Evolutionary conservation across 2,113 vertebrate genomes (phyloP), one percentile per base, ranked within the genome.

Genomic region (Halcyon senegalensis): DNA sequence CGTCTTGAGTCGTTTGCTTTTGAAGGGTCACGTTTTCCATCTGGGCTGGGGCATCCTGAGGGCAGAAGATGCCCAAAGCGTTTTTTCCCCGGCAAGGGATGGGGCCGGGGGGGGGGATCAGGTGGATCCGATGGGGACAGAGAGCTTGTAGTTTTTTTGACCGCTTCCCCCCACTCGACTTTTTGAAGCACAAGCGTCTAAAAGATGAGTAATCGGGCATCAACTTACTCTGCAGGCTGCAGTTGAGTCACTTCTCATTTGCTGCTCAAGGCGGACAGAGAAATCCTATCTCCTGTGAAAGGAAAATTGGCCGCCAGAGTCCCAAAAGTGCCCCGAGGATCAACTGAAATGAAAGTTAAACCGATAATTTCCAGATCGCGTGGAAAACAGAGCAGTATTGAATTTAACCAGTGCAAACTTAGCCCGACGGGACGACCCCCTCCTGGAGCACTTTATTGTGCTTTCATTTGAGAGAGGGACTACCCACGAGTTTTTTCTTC

Each of bases 301-400:
- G 73, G 76, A 81, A 96, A 95, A 96, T 87, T 90, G 89, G 62
- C 90, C 30, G 50, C 80, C 44, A 30, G 33, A 78, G 74, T 91
- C 94, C 91, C 89, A 72, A 89, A 95, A 91, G 90, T 78, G 88
- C 90, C 93, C 80, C 41, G 66, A 89, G 86, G 86, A 95, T 82
- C 94, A 93, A 63, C 73, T 37, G 92, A 90, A 96, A 94, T 93
- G 48, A 95, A 94, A 96, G 90, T 70, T 25, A 91, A 94, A 96
- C 62, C 70, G 48, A 82, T 89, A 48, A 91, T 95, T 96, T 94
- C 93, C 82, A 91, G 87, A 84, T 79, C 68, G 63, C 41, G 13
- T 85, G 92, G 90, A 95, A 96, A 97, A 84, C n/a, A 59, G 80
- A 83, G 39, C 27, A 7, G 30, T 30, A 55, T 72, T 64, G 53